Conservation (phyloP, 2,888 invertebrate genomes). For the Gonocerus acuteangulatus region DNA sequence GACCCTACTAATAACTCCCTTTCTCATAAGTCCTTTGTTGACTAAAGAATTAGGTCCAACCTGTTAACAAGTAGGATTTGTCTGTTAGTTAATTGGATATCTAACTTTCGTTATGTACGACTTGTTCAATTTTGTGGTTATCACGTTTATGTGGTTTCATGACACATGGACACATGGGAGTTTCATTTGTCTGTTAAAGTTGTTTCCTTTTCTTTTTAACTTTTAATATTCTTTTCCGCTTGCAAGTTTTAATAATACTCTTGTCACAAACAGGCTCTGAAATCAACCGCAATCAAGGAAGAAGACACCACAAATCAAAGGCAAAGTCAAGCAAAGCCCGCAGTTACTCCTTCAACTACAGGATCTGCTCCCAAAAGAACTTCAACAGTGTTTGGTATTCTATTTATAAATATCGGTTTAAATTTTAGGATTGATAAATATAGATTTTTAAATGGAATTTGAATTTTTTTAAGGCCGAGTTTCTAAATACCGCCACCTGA, state of each 20-base stretch:
- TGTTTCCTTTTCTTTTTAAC: neutral
- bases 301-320: slow-evolving; percentile 23
- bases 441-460: neutral
- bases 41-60: no score
- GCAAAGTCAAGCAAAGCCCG: neutral
- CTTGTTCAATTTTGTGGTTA: no score
- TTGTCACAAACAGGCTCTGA: slow-evolving; percentile 21
- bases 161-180: no score
- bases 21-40: no score
- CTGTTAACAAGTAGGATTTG: no score
- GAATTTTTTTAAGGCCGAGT: slow-evolving; percentile 55
- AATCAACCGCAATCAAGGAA: slow-evolving; percentile 26
- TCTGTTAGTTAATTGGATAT: no score
- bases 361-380: slow-evolving; percentile 63
- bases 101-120: no score
- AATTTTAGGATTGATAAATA: neutral
- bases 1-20: no score
- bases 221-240: slow-evolving; percentile 7
- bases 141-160: no score
- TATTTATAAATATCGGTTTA: neutral
- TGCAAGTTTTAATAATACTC: no score
- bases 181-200: neutral
- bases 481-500: slow-evolving; percentile 86
- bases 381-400: slow-evolving; percentile 72
- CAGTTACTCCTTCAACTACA: slow-evolving; percentile 45